A percentile compares a stretch with the other conserved stretches of the same genome.
These are phyloP conservation scores for Endotricha flammealis DNA, from an alignment of 2,888 invertebrate genomes.

Conservation along the genomic window DNA sequence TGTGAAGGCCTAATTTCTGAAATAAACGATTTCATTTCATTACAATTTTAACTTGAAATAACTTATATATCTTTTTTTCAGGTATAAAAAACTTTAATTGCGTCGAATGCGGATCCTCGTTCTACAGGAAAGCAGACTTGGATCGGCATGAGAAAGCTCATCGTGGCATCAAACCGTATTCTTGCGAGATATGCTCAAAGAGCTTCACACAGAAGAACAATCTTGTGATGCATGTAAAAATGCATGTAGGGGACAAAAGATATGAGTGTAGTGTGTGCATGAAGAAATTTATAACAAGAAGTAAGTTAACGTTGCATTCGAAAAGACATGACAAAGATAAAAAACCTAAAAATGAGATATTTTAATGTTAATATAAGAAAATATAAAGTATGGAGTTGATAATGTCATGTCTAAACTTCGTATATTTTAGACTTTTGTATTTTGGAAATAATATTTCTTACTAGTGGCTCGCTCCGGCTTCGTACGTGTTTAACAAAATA, in stretches of 20 bases:
- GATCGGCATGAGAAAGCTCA: constrained; percentile 62
- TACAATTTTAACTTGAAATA: too few species aligned
- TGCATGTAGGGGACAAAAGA: constrained; percentile 51
- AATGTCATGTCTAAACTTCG: too few species aligned
- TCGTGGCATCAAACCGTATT: constrained; percentile 51
- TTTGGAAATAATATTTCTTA: too few species aligned
- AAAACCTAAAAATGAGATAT: constrained; percentile 30
- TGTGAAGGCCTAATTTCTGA: too few species aligned
- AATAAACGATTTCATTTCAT: too few species aligned
- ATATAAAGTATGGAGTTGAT: too few species aligned
- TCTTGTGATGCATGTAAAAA: constrained; percentile 58
- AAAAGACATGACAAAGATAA: constrained; percentile 52
- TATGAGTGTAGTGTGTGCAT: constrained; percentile 47
- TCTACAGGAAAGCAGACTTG: constrained; percentile 60
- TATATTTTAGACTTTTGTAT: too few species aligned
- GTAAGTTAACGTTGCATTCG: constrained; percentile 48
- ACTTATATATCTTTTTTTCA: constrained; percentile 14
- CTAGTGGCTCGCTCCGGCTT: too few species aligned
- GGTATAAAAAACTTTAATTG: constrained; percentile 57
- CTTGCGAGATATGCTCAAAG: constrained; percentile 57
- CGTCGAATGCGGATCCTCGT: constrained; percentile 45
- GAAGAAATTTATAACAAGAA: constrained; percentile 53
- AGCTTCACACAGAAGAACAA: constrained; percentile 63
- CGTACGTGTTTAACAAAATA: too few species aligned
- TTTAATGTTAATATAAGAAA: not conserved